Percentiles rank a stretch among this genome's conserved stretches.
Evolutionary conservation across 2,888 invertebrate species (phyloP).

Genomic region (Himalopsyche japonica): DNA sequence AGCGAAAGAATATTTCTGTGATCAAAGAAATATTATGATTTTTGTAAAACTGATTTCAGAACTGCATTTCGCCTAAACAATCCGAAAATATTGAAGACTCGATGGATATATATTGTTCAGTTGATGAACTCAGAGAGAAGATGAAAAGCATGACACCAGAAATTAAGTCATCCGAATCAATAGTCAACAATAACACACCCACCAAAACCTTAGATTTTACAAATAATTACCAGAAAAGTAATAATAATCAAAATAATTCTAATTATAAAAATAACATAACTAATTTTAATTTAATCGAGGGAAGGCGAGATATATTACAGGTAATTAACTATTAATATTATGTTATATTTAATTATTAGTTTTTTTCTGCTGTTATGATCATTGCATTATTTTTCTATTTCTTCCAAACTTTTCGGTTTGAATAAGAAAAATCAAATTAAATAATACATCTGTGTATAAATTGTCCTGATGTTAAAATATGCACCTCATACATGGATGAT

Average conservation of each 20-base stretch:
- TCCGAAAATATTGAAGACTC: constrained; percentile 61
- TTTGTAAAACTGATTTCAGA: constrained; percentile 45
- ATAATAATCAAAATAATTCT: constrained; percentile 26
- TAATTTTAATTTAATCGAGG: constrained; percentile 58
- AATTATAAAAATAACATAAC: constrained; percentile 50
- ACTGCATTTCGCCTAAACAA: constrained; percentile 56
- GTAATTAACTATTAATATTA: constrained; percentile 42
- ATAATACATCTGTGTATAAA: no score
- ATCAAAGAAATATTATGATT: constrained; percentile 7
- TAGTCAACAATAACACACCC: background rate
- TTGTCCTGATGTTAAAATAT: no score
- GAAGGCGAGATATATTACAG: constrained; percentile 56
- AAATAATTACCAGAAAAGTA: constrained; percentile 23
- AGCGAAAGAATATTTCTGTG: background rate
- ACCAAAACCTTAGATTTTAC: constrained; percentile 39
- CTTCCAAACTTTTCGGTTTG: no score
- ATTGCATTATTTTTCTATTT: no score
- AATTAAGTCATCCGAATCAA: constrained; percentile 41
- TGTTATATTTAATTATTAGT: background rate
- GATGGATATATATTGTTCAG: constrained; percentile 69
- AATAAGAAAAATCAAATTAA: no score
- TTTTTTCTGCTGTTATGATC: no score
- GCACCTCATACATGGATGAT: no score
- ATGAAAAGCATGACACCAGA: constrained; percentile 57
- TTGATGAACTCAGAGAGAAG: constrained; percentile 65